These are phyloP conservation scores for Brachyalestes nurse DNA, from an alignment of 2,797 vertebrate species.

Conservation along the genomic window DNA sequence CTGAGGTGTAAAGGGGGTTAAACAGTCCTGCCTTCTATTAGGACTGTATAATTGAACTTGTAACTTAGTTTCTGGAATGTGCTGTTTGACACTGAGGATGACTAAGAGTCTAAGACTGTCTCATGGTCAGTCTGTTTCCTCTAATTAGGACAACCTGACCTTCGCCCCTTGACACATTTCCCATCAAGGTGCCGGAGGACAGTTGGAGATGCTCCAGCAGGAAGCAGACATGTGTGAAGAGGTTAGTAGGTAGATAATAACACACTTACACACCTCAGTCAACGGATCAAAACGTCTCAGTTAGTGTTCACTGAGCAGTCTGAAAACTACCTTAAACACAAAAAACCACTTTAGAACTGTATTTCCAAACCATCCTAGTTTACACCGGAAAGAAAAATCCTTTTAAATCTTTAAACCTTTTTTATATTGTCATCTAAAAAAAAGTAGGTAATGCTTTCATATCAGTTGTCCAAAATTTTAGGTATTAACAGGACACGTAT, in stretches of 20 bases:
- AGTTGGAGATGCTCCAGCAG: conserved; percentile 52
- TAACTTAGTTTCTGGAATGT: conserved; percentile 66
- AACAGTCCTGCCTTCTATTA: background rate
- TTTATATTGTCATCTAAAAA: too few relatives aligned
- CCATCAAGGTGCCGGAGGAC: conserved; percentile 48
- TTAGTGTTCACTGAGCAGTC: background rate
- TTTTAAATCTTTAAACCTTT: too few relatives aligned
- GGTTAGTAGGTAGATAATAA: conserved; percentile 9
- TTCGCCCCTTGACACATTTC: conserved; percentile 66
- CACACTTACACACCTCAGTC: background rate
- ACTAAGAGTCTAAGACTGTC: background rate
- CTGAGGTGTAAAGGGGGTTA: background rate
- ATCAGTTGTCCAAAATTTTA: too few relatives aligned
- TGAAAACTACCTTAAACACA: background rate
- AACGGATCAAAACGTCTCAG: background rate
- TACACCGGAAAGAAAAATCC: too few relatives aligned
- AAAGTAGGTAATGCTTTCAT: too few relatives aligned
- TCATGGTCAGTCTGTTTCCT: conserved; percentile 64
- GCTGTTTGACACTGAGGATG: conserved; percentile 62
- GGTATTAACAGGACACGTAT: too few relatives aligned
- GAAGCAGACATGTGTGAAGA: conserved; percentile 39
- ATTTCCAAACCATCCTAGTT: too few relatives aligned
- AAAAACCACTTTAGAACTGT: too few relatives aligned
- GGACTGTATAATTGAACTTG: background rate
- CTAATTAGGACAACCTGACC: conserved; percentile 74